Evolutionary conservation across 1,140 invertebrate genomes (phyloP).

Genomic region (Drosophila setifemur): DNA sequence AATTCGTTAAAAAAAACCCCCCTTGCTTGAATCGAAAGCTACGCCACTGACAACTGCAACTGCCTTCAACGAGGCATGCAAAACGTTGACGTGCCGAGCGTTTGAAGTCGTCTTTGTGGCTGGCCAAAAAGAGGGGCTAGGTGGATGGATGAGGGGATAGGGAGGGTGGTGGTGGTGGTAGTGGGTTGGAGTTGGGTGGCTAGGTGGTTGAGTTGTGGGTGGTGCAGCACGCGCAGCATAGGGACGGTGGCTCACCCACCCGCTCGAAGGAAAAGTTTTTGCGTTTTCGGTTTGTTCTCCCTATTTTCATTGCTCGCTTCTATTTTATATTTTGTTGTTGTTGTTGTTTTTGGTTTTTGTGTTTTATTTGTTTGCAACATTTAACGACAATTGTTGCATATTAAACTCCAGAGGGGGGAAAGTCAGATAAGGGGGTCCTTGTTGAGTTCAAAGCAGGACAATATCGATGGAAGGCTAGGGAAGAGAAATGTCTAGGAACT

Average conservation of each 20-base stretch:
- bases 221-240: neutral
- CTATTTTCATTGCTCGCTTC: slow-evolving; percentile 6
- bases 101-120: slow-evolving; percentile 77
- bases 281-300: slow-evolving; percentile 54
- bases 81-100: slow-evolving; percentile 72
- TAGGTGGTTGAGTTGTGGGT: neutral
- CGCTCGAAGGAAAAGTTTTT: slow-evolving; percentile 59
- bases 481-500: neutral
- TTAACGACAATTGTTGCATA: slow-evolving; percentile 68
- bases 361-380: slow-evolving; percentile 24
- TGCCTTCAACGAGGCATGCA: slow-evolving; percentile 78
- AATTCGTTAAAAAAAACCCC: too few species aligned
- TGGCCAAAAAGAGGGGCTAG: slow-evolving; percentile 5
- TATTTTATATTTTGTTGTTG: neutral
- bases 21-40: neutral
- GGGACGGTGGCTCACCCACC: neutral
- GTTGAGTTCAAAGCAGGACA: slow-evolving; percentile 17
- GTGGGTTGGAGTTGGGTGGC: too few species aligned
- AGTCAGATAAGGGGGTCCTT: too few species aligned
- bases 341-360: neutral
- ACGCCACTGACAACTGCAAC: slow-evolving; percentile 33
- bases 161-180: neutral
- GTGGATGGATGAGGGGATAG: neutral
- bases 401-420: slow-evolving; percentile 32
- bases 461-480: neutral